Evolutionary conservation across 1,140 invertebrate species (phyloP).

Genomic region (Armadillidium nasatum): DNA sequence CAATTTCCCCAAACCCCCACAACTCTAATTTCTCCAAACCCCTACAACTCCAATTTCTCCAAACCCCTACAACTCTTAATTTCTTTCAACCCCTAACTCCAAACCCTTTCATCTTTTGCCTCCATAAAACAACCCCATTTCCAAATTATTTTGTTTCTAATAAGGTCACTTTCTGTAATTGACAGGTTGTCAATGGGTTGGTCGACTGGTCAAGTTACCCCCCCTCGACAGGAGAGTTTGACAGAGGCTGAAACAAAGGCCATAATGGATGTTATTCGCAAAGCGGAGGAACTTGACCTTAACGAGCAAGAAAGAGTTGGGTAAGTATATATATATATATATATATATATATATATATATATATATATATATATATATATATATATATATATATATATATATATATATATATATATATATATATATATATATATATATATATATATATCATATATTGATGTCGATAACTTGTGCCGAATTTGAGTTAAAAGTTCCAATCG

Average conservation of each 20-base stretch:
- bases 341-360: conserved; percentile 15
- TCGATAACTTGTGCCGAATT: no score
- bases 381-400: conserved; percentile 10
- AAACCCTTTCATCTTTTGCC: no score
- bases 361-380: conserved; percentile 14
- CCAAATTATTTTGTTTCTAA: no score
- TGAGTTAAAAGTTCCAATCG: no score
- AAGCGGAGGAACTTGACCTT: background rate
- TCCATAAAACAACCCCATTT: no score
- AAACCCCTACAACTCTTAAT: no score
- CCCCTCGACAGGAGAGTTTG: background rate
- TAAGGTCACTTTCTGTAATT: background rate
- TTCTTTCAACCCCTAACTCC: no score
- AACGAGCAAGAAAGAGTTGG: background rate
- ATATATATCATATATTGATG: no score
- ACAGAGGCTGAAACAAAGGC: background rate
- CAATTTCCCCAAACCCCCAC: no score
- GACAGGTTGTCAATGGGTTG: background rate
- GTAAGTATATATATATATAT: conserved; percentile 3
- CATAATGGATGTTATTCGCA: background rate
- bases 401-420: background rate
- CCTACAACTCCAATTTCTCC: no score
- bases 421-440: background rate
- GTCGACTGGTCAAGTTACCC: background rate
- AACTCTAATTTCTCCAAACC: no score